These are phyloP conservation scores for Spilogale gracilis DNA, from an alignment of 2,113 vertebrate species.

Conservation along the genomic window DNA sequence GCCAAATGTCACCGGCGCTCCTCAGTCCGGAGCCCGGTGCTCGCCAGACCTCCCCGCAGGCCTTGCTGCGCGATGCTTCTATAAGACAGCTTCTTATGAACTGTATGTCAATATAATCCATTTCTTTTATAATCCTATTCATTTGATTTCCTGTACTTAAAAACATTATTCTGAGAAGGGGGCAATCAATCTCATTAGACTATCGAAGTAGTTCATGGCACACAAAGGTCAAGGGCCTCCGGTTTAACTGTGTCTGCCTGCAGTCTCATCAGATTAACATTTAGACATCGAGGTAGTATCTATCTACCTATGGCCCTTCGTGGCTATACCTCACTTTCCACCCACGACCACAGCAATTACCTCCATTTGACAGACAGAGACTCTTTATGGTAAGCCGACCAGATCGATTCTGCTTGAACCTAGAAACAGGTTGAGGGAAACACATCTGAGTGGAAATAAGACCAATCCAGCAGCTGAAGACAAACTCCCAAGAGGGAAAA, in stretches of 20 bases:
- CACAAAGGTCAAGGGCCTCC: background rate
- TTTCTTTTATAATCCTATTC: conserved; percentile 19
- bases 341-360: conserved; percentile 82
- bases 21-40: background rate
- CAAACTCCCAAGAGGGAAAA: background rate
- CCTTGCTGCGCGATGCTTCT: background rate
- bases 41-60: background rate
- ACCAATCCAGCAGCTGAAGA: background rate
- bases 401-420: conserved; percentile 93
- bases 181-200: background rate
- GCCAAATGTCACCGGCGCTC: accelerated
- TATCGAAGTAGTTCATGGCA: background rate
- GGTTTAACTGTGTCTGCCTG: background rate
- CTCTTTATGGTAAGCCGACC: conserved; percentile 95
- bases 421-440: conserved; percentile 78
- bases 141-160: conserved; percentile 45
- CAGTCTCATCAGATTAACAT: background rate
- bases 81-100: background rate
- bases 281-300: background rate
- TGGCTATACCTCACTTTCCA: background rate
- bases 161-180: conserved; percentile 33
- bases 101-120: background rate
- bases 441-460: background rate
- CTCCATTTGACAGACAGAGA: conserved; percentile 98
- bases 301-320: background rate